Evolutionary conservation across 2,113 vertebrate species (phyloP).

Genomic region (Atlantisia rogersi): DNA sequence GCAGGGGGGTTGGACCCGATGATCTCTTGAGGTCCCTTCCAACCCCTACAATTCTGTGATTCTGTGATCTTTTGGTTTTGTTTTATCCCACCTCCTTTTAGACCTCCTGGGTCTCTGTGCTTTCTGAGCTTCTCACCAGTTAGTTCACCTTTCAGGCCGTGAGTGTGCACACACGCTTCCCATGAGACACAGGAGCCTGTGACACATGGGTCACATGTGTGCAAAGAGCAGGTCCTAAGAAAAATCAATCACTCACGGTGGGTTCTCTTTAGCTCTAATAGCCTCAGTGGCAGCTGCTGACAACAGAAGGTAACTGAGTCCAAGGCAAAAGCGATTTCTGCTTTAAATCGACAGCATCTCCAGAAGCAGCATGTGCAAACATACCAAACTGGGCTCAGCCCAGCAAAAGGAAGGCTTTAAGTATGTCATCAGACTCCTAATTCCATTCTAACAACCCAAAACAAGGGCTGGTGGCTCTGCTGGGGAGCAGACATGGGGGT

Average conservation of each 20-base stretch:
- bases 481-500: background rate
- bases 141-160: fast-evolving
- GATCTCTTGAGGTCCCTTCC: too few species aligned
- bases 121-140: background rate
- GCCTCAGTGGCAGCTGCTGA: background rate
- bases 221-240: background rate
- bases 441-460: fast-evolving
- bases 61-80: background rate
- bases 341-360: background rate
- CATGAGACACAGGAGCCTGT: fast-evolving
- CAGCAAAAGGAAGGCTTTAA: background rate
- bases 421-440: background rate
- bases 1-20: too few species aligned
- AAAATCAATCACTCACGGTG: background rate
- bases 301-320: background rate
- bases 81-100: background rate
- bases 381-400: background rate
- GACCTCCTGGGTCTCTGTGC: background rate
- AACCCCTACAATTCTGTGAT: too few species aligned
- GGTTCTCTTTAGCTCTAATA: background rate
- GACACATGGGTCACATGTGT: background rate
- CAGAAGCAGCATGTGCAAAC: background rate
- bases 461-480: background rate
- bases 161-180: fast-evolving
- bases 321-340: background rate